phyloP scores from a whole-genome alignment of 2,113 vertebrate species.

The Gymnogyps californianus region DNA sequence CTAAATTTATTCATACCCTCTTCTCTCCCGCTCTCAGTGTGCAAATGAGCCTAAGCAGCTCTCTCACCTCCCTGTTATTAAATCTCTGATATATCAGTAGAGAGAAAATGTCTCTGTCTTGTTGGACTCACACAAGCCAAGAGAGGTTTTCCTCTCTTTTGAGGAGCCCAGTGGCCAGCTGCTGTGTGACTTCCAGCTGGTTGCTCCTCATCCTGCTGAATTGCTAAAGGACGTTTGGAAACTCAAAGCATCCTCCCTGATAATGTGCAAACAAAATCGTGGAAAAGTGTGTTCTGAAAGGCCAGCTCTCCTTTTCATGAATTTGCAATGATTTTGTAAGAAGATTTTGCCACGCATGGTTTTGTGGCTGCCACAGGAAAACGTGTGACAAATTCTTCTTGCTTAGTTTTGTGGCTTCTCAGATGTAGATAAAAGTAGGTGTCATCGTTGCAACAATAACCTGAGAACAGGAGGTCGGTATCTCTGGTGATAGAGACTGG shows the following conservation, averaged over 20 bases:
- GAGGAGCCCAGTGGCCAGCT: neutral
- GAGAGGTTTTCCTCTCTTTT: neutral
- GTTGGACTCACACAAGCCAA: neutral
- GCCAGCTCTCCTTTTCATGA: no score
- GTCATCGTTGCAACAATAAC: neutral
- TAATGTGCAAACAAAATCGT: neutral
- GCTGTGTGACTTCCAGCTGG: neutral
- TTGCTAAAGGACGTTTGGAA: neutral
- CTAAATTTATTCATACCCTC: neutral
- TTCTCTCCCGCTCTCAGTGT: neutral
- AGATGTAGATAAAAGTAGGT: neutral
- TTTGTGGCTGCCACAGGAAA: neutral
- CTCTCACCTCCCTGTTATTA: neutral
- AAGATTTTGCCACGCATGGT: neutral
- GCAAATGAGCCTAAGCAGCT: neutral
- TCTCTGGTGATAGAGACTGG: neutral
- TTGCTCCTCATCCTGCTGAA: neutral
- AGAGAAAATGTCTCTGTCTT: neutral
- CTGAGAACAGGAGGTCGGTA: neutral
- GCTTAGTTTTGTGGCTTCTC: neutral
- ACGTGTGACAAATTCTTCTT: accelerated
- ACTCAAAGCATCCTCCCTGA: neutral
- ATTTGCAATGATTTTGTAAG: neutral
- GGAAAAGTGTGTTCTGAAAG: neutral
- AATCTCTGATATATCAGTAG: neutral